Base-by-base conservation (phyloP, 2,797 vertebrate genomes). In the Aplochiton taeniatus region DNA sequence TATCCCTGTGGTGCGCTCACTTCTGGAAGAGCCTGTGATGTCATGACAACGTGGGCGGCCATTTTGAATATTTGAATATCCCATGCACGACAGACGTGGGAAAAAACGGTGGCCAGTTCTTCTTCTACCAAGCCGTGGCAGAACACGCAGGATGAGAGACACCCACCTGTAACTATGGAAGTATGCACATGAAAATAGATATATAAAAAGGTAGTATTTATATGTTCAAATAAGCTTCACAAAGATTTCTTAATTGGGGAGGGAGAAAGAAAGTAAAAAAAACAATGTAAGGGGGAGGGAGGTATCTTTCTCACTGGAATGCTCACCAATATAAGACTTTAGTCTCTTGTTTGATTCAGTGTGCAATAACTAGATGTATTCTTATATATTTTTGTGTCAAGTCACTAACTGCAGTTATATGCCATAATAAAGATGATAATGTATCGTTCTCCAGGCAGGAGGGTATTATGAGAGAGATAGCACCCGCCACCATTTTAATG, bases 311-410 rank as follows among this genome's bases (percentile, higher is more conserved):
- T 87, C 87, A 90, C 89, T 86, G 89, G 87, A 97, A 96, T 96
- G 94, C 95, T 96, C 95, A 95, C 96, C 91, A 92, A 67, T 93
- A 74, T 70, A 72, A 77, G 85, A 86, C 81, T 78, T 78, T 83
- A 81, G 79, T 85, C 81, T 87, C 81, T 56, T 81, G 86, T 89
- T 90, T 91, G 89, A 93, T 89, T 90, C 93, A 91, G 87, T 94
- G 95, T 96, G 96, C 96, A 97, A 97, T 96, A 96, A 95, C 89
- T 92, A 94, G 91, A 88, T 92, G 91, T 94, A 89, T 90, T 47
- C 64, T 53, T 85, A 86, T 95, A 92, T 86, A 87, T 91, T 89
- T 90, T 90, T 90, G 83, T 90, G 87, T 90, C 75, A 61, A 83
- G 80, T 88, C 89, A 88, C 87, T 86, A 85, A 87, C 84, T 86